phyloP scores from a whole-genome alignment of 2,888 invertebrate genomes.

The Drosophila neonasuta region DNA sequence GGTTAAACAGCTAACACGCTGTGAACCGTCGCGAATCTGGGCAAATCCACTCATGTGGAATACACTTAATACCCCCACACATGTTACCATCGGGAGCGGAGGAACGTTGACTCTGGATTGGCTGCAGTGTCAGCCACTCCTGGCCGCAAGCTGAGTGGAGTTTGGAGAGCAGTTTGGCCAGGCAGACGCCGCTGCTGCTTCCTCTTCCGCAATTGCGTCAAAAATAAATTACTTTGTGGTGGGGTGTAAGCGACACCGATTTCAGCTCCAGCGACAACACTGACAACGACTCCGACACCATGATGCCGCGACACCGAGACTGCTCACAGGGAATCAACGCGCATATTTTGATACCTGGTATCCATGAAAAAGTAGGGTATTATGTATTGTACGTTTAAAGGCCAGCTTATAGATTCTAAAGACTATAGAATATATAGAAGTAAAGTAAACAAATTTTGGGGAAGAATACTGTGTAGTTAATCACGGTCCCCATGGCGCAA shows the following conservation, averaged over 20 bases:
- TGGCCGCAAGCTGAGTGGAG: conserved; percentile 13
- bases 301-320: conserved; percentile 20
- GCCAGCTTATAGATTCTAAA: background rate
- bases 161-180: conserved; percentile 31
- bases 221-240: conserved; percentile 66
- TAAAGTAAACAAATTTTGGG: too few species aligned
- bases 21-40: conserved; percentile 67
- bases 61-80: conserved; percentile 63
- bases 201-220: conserved; percentile 58
- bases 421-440: too few species aligned
- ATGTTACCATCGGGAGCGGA: conserved; percentile 28
- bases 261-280: conserved; percentile 13
- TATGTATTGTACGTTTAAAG: background rate
- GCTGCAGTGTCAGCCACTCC: conserved; percentile 31
- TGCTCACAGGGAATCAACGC: conserved; percentile 47
- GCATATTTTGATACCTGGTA: conserved; percentile 25
- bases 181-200: conserved; percentile 1
- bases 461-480: too few species aligned
- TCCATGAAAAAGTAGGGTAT: background rate
- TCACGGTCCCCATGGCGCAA: too few species aligned
- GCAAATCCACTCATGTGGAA: conserved; percentile 69
- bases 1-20: conserved; percentile 69
- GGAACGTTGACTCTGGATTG: conserved; percentile 1
- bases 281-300: conserved; percentile 4
- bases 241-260: conserved; percentile 43